phyloP scores from a whole-genome alignment of 2,888 invertebrate species.

The Diplolepis rosae region DNA sequence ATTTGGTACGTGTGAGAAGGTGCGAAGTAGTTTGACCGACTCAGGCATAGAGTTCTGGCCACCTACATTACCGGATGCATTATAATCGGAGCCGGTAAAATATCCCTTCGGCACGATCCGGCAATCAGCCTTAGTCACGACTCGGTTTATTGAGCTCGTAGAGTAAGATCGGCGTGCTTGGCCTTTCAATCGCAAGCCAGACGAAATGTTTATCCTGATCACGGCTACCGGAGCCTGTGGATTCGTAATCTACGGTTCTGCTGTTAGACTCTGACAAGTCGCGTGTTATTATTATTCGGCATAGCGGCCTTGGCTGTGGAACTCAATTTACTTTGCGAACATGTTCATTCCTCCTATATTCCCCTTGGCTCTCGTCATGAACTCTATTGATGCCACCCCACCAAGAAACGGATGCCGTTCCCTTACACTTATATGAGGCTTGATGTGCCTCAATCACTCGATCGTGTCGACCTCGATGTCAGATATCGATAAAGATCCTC shows the following conservation, averaged over 20 bases:
- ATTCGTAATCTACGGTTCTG: slow-evolving; percentile 28
- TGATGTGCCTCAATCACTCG: neutral
- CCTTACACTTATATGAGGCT: too few species aligned
- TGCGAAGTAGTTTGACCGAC: slow-evolving; percentile 8
- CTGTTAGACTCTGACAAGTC: slow-evolving; percentile 31
- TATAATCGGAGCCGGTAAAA: slow-evolving; percentile 23
- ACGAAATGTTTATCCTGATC: slow-evolving; percentile 19
- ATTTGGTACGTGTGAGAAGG: slow-evolving; percentile 40
- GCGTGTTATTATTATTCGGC: slow-evolving; percentile 35
- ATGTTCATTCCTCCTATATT: slow-evolving; percentile 35
- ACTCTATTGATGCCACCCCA: slow-evolving; percentile 15
- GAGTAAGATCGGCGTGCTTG: slow-evolving; percentile 40
- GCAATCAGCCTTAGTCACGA: slow-evolving; percentile 37
- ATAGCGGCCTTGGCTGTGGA: slow-evolving; percentile 43
- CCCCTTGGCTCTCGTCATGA: slow-evolving; percentile 31
- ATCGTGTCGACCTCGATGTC: slow-evolving; percentile 2
- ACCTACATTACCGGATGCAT: slow-evolving; percentile 19
- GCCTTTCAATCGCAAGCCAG: neutral
- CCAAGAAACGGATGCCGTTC: neutral
- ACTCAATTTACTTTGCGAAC: slow-evolving; percentile 48
- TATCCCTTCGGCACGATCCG: slow-evolving; percentile 35
- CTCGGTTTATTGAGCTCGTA: slow-evolving; percentile 33
- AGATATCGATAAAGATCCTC: neutral
- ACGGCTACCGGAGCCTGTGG: slow-evolving; percentile 14
- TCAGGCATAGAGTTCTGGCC: neutral